Percentiles rank a stretch among this genome's conserved stretches.
Evolutionary conservation across 2,797 vertebrate species (phyloP).

Genomic region (Lagodon rhomboides): DNA sequence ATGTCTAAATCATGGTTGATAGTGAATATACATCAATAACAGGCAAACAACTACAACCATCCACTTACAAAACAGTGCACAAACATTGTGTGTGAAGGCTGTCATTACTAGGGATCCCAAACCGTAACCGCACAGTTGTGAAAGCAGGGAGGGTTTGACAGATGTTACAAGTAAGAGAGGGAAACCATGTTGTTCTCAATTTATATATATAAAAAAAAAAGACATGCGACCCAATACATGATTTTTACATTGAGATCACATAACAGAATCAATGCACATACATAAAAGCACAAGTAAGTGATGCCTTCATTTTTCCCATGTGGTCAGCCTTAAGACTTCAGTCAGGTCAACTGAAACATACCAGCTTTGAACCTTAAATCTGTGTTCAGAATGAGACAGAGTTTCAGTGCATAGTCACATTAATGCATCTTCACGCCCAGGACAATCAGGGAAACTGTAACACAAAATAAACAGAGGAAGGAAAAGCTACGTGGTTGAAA

Average conservation of each 20-base stretch:
- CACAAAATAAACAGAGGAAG: constrained; percentile 29
- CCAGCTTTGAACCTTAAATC: constrained; percentile 28
- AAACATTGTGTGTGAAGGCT: constrained; percentile 67
- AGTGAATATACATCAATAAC: constrained; percentile 69
- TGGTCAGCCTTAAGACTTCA: constrained; percentile 48
- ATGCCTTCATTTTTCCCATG: constrained; percentile 70
- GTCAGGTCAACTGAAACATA: constrained; percentile 36
- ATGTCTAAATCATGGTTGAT: constrained; percentile 77
- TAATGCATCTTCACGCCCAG: constrained; percentile 60
- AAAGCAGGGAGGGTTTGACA: constrained; percentile 12
- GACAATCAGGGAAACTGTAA: constrained; percentile 29
- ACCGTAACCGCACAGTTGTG: constrained; percentile 42
- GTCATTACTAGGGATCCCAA: constrained; percentile 40
- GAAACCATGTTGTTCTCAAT: constrained; percentile 27
- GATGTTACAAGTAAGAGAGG: constrained; percentile 13
- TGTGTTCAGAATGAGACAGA: constrained; percentile 48
- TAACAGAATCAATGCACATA: constrained; percentile 38
- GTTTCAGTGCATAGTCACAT: constrained; percentile 74
- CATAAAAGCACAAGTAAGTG: constrained; percentile 47
- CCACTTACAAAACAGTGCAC: constrained; percentile 74
- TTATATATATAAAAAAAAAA: constrained; percentile 16
- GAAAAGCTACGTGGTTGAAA: constrained; percentile 39
- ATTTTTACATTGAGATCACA: constrained; percentile 41
- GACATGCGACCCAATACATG: constrained; percentile 26
- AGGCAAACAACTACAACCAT: constrained; percentile 73